These are phyloP conservation scores for Eupithecia tripunctaria DNA, from an alignment of 2,888 invertebrate species.

Conservation along the genomic window DNA sequence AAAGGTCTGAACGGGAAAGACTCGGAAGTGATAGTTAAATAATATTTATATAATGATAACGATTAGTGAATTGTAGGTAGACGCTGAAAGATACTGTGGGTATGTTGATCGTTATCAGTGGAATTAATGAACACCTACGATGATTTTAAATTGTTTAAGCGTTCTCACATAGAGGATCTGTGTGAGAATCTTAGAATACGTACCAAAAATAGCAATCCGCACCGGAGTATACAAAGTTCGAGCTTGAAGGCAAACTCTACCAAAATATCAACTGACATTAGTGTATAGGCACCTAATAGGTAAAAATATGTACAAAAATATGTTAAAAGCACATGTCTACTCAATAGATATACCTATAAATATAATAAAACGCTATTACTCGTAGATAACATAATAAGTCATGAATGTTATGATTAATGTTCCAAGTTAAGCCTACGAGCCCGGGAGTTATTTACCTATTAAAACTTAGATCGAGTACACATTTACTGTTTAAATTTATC, in stretches of 20 bases:
- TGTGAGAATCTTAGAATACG: background rate
- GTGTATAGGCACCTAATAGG: too few relatives aligned
- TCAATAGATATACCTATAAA: too few relatives aligned
- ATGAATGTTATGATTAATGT: too few relatives aligned
- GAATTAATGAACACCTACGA: background rate
- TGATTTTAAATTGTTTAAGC: background rate
- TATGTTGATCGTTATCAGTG: background rate
- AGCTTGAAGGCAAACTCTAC: background rate
- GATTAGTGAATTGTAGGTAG: background rate
- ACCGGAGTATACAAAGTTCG: background rate
- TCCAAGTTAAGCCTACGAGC: too few relatives aligned
- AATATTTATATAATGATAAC: background rate
- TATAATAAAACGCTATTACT: too few relatives aligned
- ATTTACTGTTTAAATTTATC: too few relatives aligned
- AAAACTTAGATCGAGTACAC: too few relatives aligned
- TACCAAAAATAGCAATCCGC: background rate
- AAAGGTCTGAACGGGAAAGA: constrained; percentile 40
- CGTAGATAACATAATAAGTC: too few relatives aligned
- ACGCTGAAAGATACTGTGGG: background rate
- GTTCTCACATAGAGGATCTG: background rate
- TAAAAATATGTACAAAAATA: too few relatives aligned
- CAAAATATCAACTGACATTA: background rate
- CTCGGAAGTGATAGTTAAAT: constrained; percentile 26
- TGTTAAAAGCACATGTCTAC: too few relatives aligned
- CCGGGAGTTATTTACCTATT: too few relatives aligned